Base-by-base conservation (phyloP, 2,797 vertebrate genomes). In the Ispidina picta region DNA sequence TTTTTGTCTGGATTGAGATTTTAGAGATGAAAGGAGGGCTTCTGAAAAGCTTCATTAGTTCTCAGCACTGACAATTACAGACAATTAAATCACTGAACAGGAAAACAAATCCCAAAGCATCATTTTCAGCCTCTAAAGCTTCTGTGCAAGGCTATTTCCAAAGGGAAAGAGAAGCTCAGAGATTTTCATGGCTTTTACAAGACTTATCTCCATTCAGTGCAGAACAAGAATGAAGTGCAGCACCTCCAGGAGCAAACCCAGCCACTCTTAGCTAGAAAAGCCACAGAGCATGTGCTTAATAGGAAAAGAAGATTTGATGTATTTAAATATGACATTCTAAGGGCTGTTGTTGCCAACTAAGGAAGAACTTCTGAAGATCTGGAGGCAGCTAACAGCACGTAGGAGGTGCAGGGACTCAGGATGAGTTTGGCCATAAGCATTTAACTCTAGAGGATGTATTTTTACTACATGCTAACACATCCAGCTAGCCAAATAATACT, bases 11-110 rank as follows among this genome's bases (percentile, higher is more conserved):
- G 17, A 33, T 8, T 74, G 20, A 59, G 88, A 71, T 29, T 74
- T 83, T 80, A 62, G 22, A 55, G 8, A 62, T 59, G 31, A 6
- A 85, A 82, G 41, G 8, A 52, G 5, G 29, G 29, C 15, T 73
- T 69, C 20, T 26, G 11, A 72, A 78, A 74, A 63, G 15, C 41
- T 60, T 73, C 11, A 23, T 44, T 46, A 52, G 16, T 35, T 62
- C 11, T 2, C 83, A 83, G 28, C 2, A 2, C 39, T 49, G 52
- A 55, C 2, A 70, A 17, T 9, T n/a, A 49, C 0, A 0, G 2
- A 58, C 43, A 85, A 62, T 33, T 18, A 71, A 88, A 58, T 35
- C 15, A 46, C 6, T 39, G 15, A 49, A 35, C 11, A 46, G 12
- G 29, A 49, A 51, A 51, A 9, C 9, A 51, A 74, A 20, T 12